phyloP scores from a whole-genome alignment of 2,113 vertebrate species.

The Puntigrus tetrazona region DNA sequence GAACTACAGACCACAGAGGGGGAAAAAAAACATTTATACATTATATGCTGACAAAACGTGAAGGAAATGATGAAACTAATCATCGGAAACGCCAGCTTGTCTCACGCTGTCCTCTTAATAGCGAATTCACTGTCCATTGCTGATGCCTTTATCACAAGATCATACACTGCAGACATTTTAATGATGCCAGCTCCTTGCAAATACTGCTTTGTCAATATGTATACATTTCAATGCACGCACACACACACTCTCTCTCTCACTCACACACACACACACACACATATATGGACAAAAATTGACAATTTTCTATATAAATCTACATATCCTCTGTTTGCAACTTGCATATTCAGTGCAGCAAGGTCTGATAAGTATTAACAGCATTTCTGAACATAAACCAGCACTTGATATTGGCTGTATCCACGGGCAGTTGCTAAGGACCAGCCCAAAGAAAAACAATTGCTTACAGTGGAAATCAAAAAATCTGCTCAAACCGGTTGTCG shows the following conservation, averaged over 20 bases:
- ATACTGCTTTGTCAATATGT: constrained; percentile 46
- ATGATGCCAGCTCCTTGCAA: not conserved
- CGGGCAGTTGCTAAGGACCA: constrained; percentile 34
- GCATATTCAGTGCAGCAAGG: constrained; percentile 71
- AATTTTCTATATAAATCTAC: constrained; percentile 67
- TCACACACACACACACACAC: constrained; percentile 58
- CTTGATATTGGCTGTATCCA: not conserved
- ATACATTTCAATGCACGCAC: constrained; percentile 62
- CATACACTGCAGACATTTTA: not conserved
- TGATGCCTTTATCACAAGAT: not conserved
- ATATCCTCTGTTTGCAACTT: constrained; percentile 64
- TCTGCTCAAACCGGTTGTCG: not conserved
- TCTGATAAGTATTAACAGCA: constrained; percentile 47
- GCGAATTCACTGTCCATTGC: not conserved
- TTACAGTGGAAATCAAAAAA: not conserved
- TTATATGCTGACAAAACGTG: constrained; percentile 6
- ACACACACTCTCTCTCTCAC: constrained; percentile 57
- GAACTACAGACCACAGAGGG: not conserved
- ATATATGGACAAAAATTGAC: constrained; percentile 64
- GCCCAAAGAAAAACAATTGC: not conserved
- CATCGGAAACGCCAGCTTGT: not conserved
- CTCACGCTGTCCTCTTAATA: not conserved
- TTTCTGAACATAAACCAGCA: constrained; percentile 7
- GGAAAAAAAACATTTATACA: not conserved
- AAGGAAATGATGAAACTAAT: not conserved